phyloP scores from a whole-genome alignment of 2,888 invertebrate genomes.

The Chloroclysta siterata region DNA sequence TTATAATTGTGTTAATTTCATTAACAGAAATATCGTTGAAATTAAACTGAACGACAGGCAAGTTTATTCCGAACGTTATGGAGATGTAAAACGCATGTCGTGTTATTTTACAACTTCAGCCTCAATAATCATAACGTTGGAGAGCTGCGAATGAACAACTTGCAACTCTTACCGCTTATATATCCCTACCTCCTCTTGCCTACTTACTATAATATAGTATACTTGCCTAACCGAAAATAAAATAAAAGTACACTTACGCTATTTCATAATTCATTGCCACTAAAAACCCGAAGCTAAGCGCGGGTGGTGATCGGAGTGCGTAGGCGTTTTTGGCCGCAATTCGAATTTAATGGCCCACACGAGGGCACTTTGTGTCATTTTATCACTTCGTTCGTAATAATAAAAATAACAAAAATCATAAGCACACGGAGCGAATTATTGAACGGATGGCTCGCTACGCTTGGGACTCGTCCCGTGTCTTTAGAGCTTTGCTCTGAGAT shows the following conservation, averaged over 20 bases:
- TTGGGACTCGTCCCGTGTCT: too few relatives aligned
- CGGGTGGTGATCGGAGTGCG: not conserved
- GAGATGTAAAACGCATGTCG: constrained; percentile 33
- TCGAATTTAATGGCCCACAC: not conserved
- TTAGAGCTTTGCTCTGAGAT: too few relatives aligned
- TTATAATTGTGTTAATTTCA: constrained; percentile 46
- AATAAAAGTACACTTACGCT: constrained; percentile 3
- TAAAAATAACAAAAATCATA: not conserved
- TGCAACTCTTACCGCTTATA: constrained; percentile 8
- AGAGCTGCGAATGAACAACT: constrained; percentile 13
- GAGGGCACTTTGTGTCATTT: not conserved
- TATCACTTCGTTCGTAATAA: not conserved
- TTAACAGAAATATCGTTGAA: constrained; percentile 77
- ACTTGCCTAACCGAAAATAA: constrained; percentile 1
- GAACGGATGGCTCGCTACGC: not conserved
- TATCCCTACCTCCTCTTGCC: not conserved
- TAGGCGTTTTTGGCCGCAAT: not conserved
- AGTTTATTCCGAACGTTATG: constrained; percentile 50
- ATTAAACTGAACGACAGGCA: constrained; percentile 72
- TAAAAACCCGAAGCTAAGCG: not conserved
- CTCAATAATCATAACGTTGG: constrained; percentile 24
- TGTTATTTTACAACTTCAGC: constrained; percentile 32
- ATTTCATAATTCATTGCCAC: not conserved
- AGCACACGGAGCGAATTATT: not conserved
- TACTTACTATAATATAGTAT: not conserved